Evolutionary conservation across 2,888 invertebrate genomes (phyloP).

Genomic region (Eulithis prunata): DNA sequence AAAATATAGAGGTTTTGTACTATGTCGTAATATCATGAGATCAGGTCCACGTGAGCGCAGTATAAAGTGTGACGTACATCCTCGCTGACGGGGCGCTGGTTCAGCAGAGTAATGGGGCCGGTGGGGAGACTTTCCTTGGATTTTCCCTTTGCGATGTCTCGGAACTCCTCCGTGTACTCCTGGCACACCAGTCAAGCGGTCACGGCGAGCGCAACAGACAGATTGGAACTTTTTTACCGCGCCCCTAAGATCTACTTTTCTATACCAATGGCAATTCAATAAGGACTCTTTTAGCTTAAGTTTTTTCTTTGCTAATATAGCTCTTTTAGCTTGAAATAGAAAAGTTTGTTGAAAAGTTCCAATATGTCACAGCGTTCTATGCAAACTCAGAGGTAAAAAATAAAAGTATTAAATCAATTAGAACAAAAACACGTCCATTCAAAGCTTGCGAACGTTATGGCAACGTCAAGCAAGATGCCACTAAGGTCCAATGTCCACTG

Average conservation of each 20-base stretch:
- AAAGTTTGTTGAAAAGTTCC: conserved; percentile 49
- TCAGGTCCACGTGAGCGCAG: conserved; percentile 33
- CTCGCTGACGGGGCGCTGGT: conserved; percentile 97
- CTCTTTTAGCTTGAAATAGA: background rate
- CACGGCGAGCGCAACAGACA: conserved; percentile 55
- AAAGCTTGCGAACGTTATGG: conserved; percentile 70
- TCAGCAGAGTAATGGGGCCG: conserved; percentile 96
- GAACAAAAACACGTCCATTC: conserved; percentile 67
- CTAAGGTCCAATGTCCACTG: conserved; percentile 21
- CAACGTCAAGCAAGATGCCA: conserved; percentile 50
- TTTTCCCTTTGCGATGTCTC: conserved; percentile 98
- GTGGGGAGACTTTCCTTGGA: conserved; percentile 96
- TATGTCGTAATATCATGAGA: background rate
- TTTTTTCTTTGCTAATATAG: background rate
- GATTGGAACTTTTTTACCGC: conserved; percentile 53
- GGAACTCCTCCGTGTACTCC: conserved; percentile 98
- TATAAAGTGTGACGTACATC: conserved; percentile 87
- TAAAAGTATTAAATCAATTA: conserved; percentile 59
- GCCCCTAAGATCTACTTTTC: background rate
- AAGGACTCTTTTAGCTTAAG: background rate
- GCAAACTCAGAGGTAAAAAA: conserved; percentile 71
- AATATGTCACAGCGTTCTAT: conserved; percentile 73
- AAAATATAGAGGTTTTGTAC: too few relatives aligned
- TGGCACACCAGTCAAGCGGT: conserved; percentile 83
- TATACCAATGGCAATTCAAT: background rate